Base-by-base conservation (phyloP, 2,888 invertebrate genomes). In the Xylocampa areola region DNA sequence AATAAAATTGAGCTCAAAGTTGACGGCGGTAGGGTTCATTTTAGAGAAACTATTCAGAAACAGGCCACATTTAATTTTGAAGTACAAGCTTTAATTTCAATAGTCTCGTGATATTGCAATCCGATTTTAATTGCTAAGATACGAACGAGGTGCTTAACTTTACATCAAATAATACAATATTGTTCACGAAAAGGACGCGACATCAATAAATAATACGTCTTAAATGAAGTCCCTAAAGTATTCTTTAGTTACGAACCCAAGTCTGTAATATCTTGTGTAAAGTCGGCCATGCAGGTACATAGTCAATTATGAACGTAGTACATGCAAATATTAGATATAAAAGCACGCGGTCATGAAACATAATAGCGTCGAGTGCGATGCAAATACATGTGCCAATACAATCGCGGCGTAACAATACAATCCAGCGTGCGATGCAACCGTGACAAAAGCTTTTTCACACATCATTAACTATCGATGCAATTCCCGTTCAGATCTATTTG, bases 61-160 rank as follows among this genome's bases (percentile, higher is more conserved):
- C 66, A 64, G 63, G 66, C 65, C 68, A 55, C 53, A 64, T 74
- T 73, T 67, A 57, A 68, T 64, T 73, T 62, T 63, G 48, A 41
- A 69, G 59, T 29, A 52, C 25, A 37, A 65, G 60, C 68, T 76
- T 77, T 73, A 70, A 77, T 79, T 80, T 76, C 61, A 69, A 73
- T 68, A 63, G 49, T 67, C 62, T 68, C 58, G 52, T 61, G 47
- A 75, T 76, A 75, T 76, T 75, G 68, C 70, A 68, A 72, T 70
- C 62, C 59, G 43, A 72, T 77, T 80, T 81, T 77, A 77, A 77
- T 80, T 76, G 59, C 67, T 44, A 40, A 64, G 65, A 74, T 55
- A 53, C 47, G 49, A 49, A 30, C 16, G 51, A 51, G 60, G 44
- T 27, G 33, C 49, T 44, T n/a, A 33, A 49, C 36, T 65, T 48